phyloP scores from a whole-genome alignment of 1,140 invertebrate species.

The Tribolium madens region DNA sequence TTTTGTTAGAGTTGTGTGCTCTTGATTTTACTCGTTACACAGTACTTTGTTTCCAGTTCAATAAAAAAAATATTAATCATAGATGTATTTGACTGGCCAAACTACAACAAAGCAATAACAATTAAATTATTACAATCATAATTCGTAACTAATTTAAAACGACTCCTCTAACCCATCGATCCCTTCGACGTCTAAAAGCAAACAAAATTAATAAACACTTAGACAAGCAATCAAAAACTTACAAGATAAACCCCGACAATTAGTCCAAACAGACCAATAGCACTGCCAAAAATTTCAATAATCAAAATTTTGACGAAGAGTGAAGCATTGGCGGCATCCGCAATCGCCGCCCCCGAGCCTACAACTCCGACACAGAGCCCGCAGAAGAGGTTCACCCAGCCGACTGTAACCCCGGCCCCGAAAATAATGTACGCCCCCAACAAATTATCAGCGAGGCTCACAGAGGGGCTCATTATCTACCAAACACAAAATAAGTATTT shows the following conservation, averaged over 20 bases:
- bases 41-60: conserved; percentile 23
- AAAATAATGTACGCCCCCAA: conserved; percentile 86
- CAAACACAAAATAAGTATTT: no score
- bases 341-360: conserved; percentile 88
- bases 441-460: conserved; percentile 66
- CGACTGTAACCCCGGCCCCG: conserved; percentile 86
- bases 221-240: conserved; percentile 25
- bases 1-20: conserved; percentile 5
- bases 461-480: conserved; percentile 8
- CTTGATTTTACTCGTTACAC: conserved; percentile 4
- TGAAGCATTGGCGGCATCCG: conserved; percentile 88
- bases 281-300: conserved; percentile 93
- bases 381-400: conserved; percentile 88
- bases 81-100: not conserved
- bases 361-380: conserved; percentile 91
- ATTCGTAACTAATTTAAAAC: not conserved
- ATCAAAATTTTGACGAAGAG: conserved; percentile 95
- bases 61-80: conserved; percentile 17
- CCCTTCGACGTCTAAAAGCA: conserved; percentile 58
- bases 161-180: conserved; percentile 48
- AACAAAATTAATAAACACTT: conserved; percentile 2
- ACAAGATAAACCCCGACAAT: conserved; percentile 89
- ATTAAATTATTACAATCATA: conserved; percentile 1
- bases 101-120: conserved; percentile 1
- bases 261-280: conserved; percentile 92